A percentile compares a stretch with the other conserved stretches of the same genome.
These are phyloP conservation scores for Agapornis roseicollis DNA, from an alignment of 2,113 vertebrate species.

Conservation along the genomic window DNA sequence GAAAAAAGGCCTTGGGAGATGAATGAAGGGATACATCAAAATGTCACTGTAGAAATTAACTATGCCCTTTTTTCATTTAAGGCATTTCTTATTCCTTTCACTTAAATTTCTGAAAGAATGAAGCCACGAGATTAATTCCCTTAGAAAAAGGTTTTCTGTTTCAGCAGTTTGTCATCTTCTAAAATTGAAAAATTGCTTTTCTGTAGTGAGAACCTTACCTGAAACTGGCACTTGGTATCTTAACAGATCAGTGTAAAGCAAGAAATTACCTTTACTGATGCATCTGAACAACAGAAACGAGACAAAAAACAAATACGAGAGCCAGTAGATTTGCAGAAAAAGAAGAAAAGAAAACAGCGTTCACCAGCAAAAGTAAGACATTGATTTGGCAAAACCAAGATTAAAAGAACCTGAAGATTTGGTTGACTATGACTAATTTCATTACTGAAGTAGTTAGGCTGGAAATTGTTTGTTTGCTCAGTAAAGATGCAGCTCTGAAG, in stretches of 20 bases:
- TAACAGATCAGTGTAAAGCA: conserved; percentile 95
- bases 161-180: conserved; percentile 68
- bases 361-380: conserved; percentile 95
- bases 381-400: conserved; percentile 66
- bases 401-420: conserved; percentile 66
- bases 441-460: conserved; percentile 67
- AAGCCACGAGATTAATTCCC: conserved; percentile 58
- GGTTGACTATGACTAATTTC: conserved; percentile 69
- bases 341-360: conserved; percentile 97
- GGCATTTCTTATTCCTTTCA: conserved; percentile 52
- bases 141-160: conserved; percentile 63
- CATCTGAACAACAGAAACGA: conserved; percentile 85
- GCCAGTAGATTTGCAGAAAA: conserved; percentile 90
- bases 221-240: conserved; percentile 75
- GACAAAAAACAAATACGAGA: conserved; percentile 91
- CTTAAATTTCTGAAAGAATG: conserved; percentile 65
- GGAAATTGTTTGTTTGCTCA: conserved; percentile 70
- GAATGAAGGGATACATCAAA: conserved; percentile 58
- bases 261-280: conserved; percentile 92
- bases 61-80: conserved; percentile 59
- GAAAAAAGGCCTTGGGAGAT: conserved; percentile 47
- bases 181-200: conserved; percentile 68
- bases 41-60: conserved; percentile 61
- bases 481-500: conserved; percentile 66
- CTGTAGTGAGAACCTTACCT: conserved; percentile 70